A percentile compares a stretch with the other conserved stretches of the same genome.
Evolutionary conservation across 1,140 invertebrate genomes (phyloP).

Genomic region (Steinernema feltiae): DNA sequence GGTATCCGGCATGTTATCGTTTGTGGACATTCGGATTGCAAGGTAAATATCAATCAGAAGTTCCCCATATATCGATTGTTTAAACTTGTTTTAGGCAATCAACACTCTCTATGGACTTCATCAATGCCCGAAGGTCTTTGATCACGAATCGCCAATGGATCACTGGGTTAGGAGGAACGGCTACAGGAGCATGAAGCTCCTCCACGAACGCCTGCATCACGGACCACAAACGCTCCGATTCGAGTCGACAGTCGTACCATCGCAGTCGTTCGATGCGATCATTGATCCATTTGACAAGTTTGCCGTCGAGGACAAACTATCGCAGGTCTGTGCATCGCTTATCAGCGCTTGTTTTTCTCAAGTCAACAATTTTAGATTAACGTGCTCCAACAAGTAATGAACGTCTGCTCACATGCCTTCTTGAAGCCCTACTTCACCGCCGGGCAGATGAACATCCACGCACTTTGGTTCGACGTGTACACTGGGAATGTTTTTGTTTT

Average conservation of each 20-base stretch:
- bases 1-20: conserved; percentile 84
- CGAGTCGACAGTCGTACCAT: conserved; percentile 67
- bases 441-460: conserved; percentile 76
- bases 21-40: conserved; percentile 91
- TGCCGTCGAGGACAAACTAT: conserved; percentile 79
- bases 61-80: conserved; percentile 20
- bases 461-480: conserved; percentile 91
- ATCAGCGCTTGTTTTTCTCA: conserved; percentile 7
- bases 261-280: conserved; percentile 80
- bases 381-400: conserved; percentile 82
- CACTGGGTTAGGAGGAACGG: conserved; percentile 83
- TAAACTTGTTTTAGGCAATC: conserved; percentile 67
- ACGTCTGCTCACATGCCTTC: conserved; percentile 85
- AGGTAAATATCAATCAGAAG: too few relatives aligned
- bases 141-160: conserved; percentile 74
- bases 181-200: conserved; percentile 72
- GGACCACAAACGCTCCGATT: conserved; percentile 71
- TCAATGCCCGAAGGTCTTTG: conserved; percentile 71
- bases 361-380: conserved; percentile 68
- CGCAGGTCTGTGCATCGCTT: conserved; percentile 67
- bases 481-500: conserved; percentile 66
- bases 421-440: conserved; percentile 73
- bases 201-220: conserved; percentile 68
- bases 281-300: conserved; percentile 87
- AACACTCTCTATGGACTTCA: conserved; percentile 77